Evolutionary conservation across 2,113 vertebrate genomes (phyloP).

Genomic region (Cyanoliseus patagonus): DNA sequence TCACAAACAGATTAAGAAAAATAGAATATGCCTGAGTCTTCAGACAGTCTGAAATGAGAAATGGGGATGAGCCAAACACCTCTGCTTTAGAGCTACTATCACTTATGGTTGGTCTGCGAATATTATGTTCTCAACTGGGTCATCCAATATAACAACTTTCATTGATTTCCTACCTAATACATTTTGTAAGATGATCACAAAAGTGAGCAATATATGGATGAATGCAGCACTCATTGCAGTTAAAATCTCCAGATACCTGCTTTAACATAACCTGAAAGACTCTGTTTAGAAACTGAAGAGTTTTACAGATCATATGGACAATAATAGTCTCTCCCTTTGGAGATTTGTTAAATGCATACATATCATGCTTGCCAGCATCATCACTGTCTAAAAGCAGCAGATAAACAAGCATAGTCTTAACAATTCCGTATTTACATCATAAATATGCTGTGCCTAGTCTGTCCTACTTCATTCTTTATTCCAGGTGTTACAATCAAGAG

Average conservation of each 20-base stretch:
- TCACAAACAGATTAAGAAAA: neutral
- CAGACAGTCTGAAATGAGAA: neutral
- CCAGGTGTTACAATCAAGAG: neutral
- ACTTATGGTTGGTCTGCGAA: neutral
- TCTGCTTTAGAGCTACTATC: neutral
- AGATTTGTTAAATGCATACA: fast-evolving
- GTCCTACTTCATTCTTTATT: neutral
- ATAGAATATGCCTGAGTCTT: neutral
- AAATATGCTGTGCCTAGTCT: neutral
- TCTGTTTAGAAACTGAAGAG: neutral
- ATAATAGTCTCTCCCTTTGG: neutral
- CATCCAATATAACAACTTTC: neutral
- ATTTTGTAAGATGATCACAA: neutral
- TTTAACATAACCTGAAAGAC: neutral
- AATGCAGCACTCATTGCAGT: neutral
- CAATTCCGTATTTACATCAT: neutral
- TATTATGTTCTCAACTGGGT: neutral
- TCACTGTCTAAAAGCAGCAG: neutral
- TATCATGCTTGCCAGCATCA: neutral
- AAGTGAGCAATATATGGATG: neutral
- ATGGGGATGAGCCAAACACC: neutral
- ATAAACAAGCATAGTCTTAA: neutral
- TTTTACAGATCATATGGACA: neutral
- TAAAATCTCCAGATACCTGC: neutral
- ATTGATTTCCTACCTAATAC: neutral